Evolutionary conservation across 2,113 vertebrate genomes (phyloP).

Genomic region (Ochotona curzoniae): DNA sequence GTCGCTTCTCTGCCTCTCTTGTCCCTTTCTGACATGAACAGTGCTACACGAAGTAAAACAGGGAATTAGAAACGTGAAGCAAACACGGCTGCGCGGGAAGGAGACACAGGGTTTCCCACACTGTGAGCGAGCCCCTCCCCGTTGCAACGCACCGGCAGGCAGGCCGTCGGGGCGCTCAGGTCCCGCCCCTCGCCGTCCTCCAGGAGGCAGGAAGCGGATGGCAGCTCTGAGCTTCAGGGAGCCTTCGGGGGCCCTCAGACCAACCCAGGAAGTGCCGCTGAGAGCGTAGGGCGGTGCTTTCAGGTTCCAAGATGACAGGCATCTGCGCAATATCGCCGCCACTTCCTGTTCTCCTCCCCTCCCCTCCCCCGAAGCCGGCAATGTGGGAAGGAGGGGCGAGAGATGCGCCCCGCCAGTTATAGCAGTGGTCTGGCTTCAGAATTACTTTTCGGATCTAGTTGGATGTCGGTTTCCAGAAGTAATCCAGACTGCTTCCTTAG

Average conservation of each 20-base stretch:
- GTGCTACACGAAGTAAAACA: neutral
- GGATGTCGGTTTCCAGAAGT: neutral
- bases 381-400: neutral
- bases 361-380: neutral
- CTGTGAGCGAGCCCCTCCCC: neutral
- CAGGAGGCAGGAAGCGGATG: neutral
- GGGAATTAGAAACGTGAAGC: neutral
- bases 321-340: neutral
- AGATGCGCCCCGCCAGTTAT: neutral
- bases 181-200: fast-evolving
- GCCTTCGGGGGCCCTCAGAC: neutral
- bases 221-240: neutral
- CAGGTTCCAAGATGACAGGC: neutral
- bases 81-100: neutral
- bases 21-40: neutral
- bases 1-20: neutral
- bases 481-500: neutral
- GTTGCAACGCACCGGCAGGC: neutral
- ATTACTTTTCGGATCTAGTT: neutral
- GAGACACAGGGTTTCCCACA: neutral
- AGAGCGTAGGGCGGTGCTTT: neutral
- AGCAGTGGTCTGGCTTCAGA: neutral
- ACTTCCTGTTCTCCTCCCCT: neutral
- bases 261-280: neutral
- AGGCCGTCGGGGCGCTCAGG: fast-evolving